phyloP scores from a whole-genome alignment of 2,113 vertebrate species.

The Stegastes partitus region DNA sequence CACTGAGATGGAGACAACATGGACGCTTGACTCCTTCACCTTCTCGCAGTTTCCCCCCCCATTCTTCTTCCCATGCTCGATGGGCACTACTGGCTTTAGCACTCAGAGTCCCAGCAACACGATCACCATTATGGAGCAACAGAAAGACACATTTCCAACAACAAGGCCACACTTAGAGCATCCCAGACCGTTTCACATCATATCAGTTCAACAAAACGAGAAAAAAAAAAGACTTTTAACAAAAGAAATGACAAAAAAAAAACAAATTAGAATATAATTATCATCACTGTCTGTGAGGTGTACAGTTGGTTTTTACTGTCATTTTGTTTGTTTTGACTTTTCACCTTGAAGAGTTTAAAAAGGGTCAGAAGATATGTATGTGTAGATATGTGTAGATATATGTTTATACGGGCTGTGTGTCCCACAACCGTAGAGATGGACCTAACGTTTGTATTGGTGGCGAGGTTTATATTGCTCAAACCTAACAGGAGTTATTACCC shows the following conservation, averaged over 20 bases:
- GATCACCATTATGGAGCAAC: conserved; percentile 55
- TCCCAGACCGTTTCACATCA: conserved; percentile 64
- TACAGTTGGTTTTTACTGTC: conserved; percentile 76
- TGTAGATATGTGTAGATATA: conserved; percentile 73
- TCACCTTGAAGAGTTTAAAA: conserved; percentile 68
- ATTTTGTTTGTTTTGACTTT: conserved; percentile 69
- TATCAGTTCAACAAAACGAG: conserved; percentile 62
- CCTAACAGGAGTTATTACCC: conserved; percentile 54
- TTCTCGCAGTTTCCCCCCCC: conserved; percentile 63
- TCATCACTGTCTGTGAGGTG: conserved; percentile 80
- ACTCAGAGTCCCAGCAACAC: conserved; percentile 65
- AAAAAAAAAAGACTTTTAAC: conserved; percentile 62
- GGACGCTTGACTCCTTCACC: conserved; percentile 75
- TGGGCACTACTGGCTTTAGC: conserved; percentile 73
- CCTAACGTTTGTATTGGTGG: conserved; percentile 79
- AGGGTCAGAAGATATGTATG: conserved; percentile 64
- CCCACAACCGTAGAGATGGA: conserved; percentile 77
- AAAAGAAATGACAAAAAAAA: conserved; percentile 58
- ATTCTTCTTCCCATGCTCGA: conserved; percentile 53
- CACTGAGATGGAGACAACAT: conserved; percentile 70
- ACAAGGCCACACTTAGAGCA: conserved; percentile 60
- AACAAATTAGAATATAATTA: conserved; percentile 66
- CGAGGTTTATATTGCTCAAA: conserved; percentile 68
- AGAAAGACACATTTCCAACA: conserved; percentile 70
- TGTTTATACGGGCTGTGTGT: conserved; percentile 78